Conservation (phyloP, 2,797 vertebrate species). For the Oreochromis mossambicus region DNA sequence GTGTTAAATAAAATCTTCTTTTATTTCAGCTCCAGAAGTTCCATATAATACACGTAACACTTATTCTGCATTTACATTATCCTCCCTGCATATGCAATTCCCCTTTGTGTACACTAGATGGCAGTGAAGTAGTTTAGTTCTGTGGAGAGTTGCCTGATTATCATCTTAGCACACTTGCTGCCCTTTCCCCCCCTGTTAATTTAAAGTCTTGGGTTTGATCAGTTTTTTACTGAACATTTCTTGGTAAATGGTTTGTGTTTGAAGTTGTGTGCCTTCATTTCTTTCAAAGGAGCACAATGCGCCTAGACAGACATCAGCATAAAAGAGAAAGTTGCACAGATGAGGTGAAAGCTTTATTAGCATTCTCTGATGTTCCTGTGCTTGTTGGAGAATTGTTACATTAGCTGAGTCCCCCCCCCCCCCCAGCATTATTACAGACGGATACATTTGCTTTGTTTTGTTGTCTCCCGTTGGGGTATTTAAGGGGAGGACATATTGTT, state of each 20-base stretch:
- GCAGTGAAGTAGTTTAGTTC: slow-evolving; percentile 38
- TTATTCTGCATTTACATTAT: not conserved
- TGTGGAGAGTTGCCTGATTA: not conserved
- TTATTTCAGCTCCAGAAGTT: not conserved
- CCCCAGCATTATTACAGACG: slow-evolving; percentile 32
- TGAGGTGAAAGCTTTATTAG: slow-evolving; percentile 27
- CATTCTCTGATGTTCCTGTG: slow-evolving; percentile 12
- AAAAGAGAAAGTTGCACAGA: slow-evolving; percentile 1
- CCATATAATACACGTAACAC: not conserved
- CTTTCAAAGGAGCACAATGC: not conserved
- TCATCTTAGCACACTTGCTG: not conserved
- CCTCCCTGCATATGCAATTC: not conserved
- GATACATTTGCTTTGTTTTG: slow-evolving; percentile 59
- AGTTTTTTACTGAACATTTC: not conserved
- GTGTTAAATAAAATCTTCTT: not conserved
- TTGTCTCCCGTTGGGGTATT: slow-evolving; percentile 52
- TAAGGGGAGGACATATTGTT: slow-evolving; percentile 49
- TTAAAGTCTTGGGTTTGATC: not conserved
- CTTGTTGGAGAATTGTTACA: slow-evolving; percentile 19
- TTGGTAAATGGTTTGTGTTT: slow-evolving; percentile 10
- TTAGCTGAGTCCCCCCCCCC: not conserved
- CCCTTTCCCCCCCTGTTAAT: not conserved
- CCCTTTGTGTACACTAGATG: slow-evolving; percentile 63
- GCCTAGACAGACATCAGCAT: not conserved
- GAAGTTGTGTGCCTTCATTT: not conserved